Percentiles rank a stretch among this genome's conserved stretches.
Evolutionary conservation across 2,113 vertebrate genomes (phyloP).

Genomic region (Tychaedon coryphoeus): DNA sequence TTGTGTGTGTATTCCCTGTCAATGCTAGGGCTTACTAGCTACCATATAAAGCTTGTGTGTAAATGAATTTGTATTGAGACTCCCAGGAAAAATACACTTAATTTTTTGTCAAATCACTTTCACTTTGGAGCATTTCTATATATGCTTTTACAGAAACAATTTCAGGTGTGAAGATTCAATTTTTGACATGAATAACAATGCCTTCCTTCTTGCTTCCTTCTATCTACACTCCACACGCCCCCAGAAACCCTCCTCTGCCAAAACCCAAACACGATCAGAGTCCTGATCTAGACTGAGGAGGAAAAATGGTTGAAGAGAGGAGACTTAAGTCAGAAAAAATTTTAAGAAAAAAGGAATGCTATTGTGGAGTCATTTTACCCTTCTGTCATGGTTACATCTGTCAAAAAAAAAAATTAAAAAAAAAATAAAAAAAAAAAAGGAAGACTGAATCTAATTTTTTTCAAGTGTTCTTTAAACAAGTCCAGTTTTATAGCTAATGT

Average conservation of each 20-base stretch:
- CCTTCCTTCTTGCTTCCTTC: not conserved
- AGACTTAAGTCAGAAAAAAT: not conserved
- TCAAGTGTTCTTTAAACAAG: not conserved
- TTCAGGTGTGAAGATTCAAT: not conserved
- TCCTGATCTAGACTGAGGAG: not conserved
- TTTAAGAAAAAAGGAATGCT: not conserved
- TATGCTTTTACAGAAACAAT: not conserved
- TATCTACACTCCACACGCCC: accelerated
- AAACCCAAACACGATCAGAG: not conserved
- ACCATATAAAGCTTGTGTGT: not conserved
- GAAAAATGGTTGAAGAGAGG: not conserved
- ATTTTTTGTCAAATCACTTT: not conserved
- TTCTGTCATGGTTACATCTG: not conserved
- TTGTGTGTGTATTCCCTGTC: not conserved
- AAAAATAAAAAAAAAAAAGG: not conserved
- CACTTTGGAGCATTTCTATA: not conserved
- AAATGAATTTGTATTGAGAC: not conserved
- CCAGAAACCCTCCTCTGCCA: accelerated
- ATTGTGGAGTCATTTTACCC: not conserved
- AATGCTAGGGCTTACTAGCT: not conserved
- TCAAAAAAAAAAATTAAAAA: not conserved
- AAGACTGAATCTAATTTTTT: not conserved
- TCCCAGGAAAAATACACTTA: not conserved
- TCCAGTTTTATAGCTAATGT: not conserved
- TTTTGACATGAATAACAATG: not conserved